Percentiles rank a stretch among this genome's conserved stretches.
phyloP scores from a whole-genome alignment of 2,797 vertebrate genomes.

The Nyctibius grandis region DNA sequence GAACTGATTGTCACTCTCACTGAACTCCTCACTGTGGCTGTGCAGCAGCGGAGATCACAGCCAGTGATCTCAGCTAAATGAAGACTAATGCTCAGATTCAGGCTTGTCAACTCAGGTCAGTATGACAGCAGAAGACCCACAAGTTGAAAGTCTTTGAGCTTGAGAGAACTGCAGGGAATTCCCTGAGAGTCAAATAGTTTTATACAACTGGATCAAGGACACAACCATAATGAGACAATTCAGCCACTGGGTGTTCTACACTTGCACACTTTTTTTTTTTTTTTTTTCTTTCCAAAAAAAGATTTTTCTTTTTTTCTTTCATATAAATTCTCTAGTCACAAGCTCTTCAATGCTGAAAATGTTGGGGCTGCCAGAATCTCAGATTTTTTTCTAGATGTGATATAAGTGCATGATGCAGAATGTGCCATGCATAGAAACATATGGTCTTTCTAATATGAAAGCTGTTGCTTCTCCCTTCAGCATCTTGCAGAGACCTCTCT shows the following conservation, averaged over 20 bases:
- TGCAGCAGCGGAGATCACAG: not conserved
- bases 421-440: not conserved
- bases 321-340: not conserved
- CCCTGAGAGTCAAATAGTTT: not conserved
- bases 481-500: not conserved
- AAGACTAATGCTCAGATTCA: not conserved
- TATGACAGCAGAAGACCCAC: not conserved
- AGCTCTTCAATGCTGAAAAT: not conserved
- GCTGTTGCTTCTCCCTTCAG: not conserved
- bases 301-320: not conserved
- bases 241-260: not conserved
- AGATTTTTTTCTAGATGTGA: not conserved
- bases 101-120: not conserved
- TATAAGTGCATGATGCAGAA: not conserved
- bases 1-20: not conserved
- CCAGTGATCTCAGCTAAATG: not conserved
- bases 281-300: accelerated
- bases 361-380: not conserved
- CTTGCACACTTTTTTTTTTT: accelerated
- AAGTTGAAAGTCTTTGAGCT: not conserved
- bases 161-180: not conserved
- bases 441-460: not conserved
- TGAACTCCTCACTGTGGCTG: not conserved
- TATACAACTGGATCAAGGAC: not conserved
- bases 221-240: not conserved